phyloP scores from a whole-genome alignment of 2,797 vertebrate species.

The Alca torda region DNA sequence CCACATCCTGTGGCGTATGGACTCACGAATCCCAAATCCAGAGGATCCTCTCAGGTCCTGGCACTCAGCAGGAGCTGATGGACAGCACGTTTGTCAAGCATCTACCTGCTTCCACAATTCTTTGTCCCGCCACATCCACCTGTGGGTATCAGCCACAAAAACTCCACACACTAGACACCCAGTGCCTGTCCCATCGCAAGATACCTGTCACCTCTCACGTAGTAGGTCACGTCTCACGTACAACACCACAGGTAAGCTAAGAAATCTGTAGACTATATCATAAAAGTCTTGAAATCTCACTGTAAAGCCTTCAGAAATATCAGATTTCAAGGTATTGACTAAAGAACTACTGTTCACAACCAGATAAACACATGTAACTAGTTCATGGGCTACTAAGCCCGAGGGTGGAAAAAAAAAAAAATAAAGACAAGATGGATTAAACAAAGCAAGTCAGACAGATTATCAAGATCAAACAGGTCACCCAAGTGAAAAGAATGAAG shows the following conservation, averaged over 20 bases:
- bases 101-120: background rate
- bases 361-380: conserved; percentile 14
- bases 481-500: conserved; percentile 31
- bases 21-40: background rate
- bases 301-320: background rate
- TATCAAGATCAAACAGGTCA: conserved; percentile 52
- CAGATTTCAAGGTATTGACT: background rate
- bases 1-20: fast-evolving
- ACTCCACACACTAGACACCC: fast-evolving
- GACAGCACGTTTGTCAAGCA: background rate
- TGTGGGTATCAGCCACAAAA: background rate
- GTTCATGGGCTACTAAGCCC: background rate
- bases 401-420: background rate
- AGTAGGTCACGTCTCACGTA: fast-evolving
- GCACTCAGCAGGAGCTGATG: background rate
- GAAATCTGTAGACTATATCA: background rate
- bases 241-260: background rate
- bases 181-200: background rate
- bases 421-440: background rate
- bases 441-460: conserved; percentile 31
- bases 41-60: fast-evolving
- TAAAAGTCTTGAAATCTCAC: background rate
- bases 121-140: background rate
- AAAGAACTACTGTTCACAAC: background rate
- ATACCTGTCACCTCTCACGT: fast-evolving